Evolutionary conservation across 2,113 vertebrate genomes (phyloP).

Genomic region (Cyanocitta stelleri): DNA sequence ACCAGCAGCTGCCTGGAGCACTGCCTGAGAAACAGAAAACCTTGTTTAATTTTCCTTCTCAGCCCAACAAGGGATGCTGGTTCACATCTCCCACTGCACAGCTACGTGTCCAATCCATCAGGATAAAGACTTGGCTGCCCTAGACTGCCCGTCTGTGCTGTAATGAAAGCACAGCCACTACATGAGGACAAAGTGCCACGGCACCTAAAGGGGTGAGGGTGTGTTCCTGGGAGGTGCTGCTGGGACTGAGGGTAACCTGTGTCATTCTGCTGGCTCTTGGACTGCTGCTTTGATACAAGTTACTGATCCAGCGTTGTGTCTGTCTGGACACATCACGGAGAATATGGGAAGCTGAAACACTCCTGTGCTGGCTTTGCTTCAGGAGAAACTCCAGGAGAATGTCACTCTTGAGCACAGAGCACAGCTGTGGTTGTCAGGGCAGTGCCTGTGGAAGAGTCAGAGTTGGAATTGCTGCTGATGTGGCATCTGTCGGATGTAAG

Average conservation of each 20-base stretch:
- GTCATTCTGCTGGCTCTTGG: neutral
- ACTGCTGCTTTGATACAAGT: neutral
- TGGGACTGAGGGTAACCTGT: neutral
- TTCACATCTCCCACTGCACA: neutral
- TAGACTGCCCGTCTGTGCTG: neutral
- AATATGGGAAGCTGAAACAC: neutral
- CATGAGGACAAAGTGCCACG: no score
- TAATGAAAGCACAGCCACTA: neutral
- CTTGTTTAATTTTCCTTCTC: neutral
- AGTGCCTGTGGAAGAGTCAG: neutral
- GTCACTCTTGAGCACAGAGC: no score
- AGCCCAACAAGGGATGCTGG: neutral
- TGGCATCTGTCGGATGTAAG: rapidly evolving
- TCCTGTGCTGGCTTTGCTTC: neutral
- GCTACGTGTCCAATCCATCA: rapidly evolving
- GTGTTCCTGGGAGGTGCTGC: neutral
- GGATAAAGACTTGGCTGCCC: neutral
- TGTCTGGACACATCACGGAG: neutral
- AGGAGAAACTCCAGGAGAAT: neutral
- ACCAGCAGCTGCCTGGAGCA: neutral
- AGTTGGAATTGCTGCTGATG: neutral
- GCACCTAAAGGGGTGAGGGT: neutral
- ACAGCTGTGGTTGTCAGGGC: neutral
- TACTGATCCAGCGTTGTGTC: no score
- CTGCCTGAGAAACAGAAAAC: neutral